Evolutionary conservation across 2,797 vertebrate genomes (phyloP), one percentile per base, ranked within the genome.

Genomic region (Rhinella marina): DNA sequence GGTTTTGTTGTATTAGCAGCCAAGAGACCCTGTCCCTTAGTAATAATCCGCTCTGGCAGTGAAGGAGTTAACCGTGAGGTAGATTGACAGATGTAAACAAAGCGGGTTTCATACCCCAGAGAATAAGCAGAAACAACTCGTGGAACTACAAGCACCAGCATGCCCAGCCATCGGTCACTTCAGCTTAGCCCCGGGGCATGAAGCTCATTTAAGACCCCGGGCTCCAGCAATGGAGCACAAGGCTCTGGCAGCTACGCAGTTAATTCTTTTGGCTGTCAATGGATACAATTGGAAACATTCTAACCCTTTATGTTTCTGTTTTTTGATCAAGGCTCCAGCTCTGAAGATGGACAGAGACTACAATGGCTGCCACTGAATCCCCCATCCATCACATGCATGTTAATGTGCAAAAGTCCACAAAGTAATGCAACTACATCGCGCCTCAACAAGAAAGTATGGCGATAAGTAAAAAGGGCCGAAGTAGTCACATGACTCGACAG

Each of bases 1-100:
- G 16, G 56, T 73, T 10, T 27, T 57, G 54, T 84, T 16, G 41
- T n/a, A 48, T 82, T 52, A 82, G 61, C 80, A 66, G 80, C 32
- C 16, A 50, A 66, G 64, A 50, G 64, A 50, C 48, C 59, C 23
- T 12, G 61, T 23, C 29, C 52, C 27, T 23, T 48, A 29, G n/a
- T 29, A 54, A 23, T 56, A 81, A 48, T 75, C 41, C 7, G 25
- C 50, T 81, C 85, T 81, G 59, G 86, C 59, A 57, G 11, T 10
- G 50, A 29, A 88, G 32, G 81, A 75, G 86, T 87, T 83, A 78
- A 84, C 29, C 7, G 61, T 68, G 73, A 83, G 81, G 81, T 68
- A 87, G 86, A 83, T 77, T 77, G 14, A 62, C 50, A 64, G 81
- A 57, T 83, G 59, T 76, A 84, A 84, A 84, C 73, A 70, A 50